Percentiles rank a stretch among this genome's conserved stretches.
Conservation (phyloP, 2,797 vertebrate species). For the Limnodromus scolopaceus region DNA sequence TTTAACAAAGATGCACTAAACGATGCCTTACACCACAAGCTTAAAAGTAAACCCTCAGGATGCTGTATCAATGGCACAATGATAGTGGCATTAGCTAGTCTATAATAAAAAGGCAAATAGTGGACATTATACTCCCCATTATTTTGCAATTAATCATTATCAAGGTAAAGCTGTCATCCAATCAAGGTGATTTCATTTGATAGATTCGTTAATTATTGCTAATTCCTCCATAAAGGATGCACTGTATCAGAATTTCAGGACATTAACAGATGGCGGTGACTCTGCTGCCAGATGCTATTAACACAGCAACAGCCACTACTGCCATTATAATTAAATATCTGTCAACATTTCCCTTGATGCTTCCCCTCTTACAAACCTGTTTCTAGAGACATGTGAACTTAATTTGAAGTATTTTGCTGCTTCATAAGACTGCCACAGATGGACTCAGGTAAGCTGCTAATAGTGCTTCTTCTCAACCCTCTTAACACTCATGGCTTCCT, state of each 20-base stretch:
- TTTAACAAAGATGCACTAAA: not conserved
- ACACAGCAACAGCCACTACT: constrained; percentile 18
- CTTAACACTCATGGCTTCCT: not conserved
- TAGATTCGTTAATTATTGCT: constrained; percentile 38
- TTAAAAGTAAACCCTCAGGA: not conserved
- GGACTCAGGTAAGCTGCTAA: not conserved
- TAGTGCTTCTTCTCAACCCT: not conserved
- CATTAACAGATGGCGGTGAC: constrained; percentile 24
- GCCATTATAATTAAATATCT: constrained; percentile 50
- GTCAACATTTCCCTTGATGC: constrained; percentile 22
- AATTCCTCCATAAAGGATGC: not conserved
- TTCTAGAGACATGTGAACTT: not conserved
- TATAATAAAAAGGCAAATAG: not conserved
- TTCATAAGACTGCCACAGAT: not conserved
- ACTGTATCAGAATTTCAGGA: not conserved
- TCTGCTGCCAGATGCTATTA: constrained; percentile 28
- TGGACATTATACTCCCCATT: not conserved
- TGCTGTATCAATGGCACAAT: not conserved
- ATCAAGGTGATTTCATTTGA: constrained; percentile 49
- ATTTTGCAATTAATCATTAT: constrained; percentile 23
- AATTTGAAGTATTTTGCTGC: not conserved
- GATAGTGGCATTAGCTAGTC: not conserved
- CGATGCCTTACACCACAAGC: not conserved
- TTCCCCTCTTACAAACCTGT: not conserved
- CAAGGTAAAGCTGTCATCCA: constrained; percentile 19